Percentiles rank a stretch among this genome's conserved stretches.
phyloP scores from a whole-genome alignment of 2,797 vertebrate genomes.

The Threskiornis aethiopicus region DNA sequence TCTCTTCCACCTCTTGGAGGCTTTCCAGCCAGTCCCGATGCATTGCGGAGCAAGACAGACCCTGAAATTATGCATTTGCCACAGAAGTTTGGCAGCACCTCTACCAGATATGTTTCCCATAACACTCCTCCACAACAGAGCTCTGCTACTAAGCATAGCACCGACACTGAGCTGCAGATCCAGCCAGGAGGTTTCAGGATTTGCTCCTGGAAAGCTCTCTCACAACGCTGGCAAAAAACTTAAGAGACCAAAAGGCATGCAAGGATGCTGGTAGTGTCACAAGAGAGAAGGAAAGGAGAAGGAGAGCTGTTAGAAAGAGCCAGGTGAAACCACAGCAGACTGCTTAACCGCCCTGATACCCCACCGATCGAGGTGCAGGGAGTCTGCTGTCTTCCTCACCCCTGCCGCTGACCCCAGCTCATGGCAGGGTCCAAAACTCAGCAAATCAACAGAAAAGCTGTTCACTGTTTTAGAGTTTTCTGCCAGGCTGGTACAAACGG shows the following conservation, averaged over 20 bases:
- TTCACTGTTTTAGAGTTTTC: neutral
- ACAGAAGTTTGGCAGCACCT: neutral
- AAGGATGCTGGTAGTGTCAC: neutral
- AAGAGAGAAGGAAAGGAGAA: neutral
- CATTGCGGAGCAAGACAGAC: neutral
- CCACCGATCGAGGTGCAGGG: rapidly evolving
- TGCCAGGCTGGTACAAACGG: neutral
- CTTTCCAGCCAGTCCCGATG: neutral
- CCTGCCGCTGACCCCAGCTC: neutral
- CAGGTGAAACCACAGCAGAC: neutral
- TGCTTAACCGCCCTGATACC: neutral
- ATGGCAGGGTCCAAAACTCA: neutral
- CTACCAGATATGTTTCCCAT: neutral
- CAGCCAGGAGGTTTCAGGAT: neutral
- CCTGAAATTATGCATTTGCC: neutral
- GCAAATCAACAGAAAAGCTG: neutral
- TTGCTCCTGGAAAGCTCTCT: neutral
- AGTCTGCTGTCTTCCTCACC: neutral
- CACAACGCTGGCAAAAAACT: neutral
- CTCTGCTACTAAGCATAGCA: neutral
- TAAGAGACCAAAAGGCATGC: neutral
- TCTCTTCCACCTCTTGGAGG: neutral
- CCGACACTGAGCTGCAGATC: neutral
- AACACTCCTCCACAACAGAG: conserved; percentile 38
- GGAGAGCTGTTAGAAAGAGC: neutral